phyloP scores from a whole-genome alignment of 2,797 vertebrate genomes.

The Sebastes kiyomatsui region DNA sequence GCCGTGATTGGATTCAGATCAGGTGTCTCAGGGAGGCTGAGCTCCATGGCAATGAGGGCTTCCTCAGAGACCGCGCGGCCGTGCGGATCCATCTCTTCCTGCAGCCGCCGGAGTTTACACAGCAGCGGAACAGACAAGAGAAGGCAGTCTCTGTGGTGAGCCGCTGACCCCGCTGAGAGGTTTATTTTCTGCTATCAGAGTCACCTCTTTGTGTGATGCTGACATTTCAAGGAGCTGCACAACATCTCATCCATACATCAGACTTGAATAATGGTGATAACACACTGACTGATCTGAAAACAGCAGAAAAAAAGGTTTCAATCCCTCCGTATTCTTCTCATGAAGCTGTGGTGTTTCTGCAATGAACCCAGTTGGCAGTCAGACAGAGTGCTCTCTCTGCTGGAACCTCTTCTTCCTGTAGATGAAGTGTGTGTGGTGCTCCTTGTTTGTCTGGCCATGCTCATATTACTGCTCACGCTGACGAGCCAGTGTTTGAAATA shows the following conservation, averaged over 20 bases:
- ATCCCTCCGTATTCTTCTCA: background rate
- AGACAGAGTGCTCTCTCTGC: background rate
- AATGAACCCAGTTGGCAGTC: background rate
- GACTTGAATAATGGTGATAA: background rate
- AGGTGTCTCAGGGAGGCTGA: slow-evolving; percentile 64
- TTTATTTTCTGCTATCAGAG: slow-evolving; percentile 40
- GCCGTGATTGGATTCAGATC: slow-evolving; percentile 75
- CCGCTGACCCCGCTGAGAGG: slow-evolving; percentile 20
- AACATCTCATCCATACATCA: background rate
- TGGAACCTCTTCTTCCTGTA: background rate
- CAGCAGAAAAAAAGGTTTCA: background rate
- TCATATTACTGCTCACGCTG: background rate
- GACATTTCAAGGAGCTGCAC: slow-evolving; percentile 25
- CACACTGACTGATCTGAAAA: background rate
- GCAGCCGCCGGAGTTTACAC: slow-evolving; percentile 44
- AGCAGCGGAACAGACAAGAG: slow-evolving; percentile 51
- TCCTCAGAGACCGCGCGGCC: slow-evolving; percentile 54
- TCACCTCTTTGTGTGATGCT: slow-evolving; percentile 33
- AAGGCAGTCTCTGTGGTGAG: slow-evolving; percentile 24
- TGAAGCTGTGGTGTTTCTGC: background rate
- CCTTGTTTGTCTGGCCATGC: background rate
- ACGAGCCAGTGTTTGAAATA: background rate
- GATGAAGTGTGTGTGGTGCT: background rate
- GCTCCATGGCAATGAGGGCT: slow-evolving; percentile 62
- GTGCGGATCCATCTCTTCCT: slow-evolving; percentile 67